Evolutionary conservation across 2,888 invertebrate species (phyloP).

Genomic region (Osmoderma eremita): DNA sequence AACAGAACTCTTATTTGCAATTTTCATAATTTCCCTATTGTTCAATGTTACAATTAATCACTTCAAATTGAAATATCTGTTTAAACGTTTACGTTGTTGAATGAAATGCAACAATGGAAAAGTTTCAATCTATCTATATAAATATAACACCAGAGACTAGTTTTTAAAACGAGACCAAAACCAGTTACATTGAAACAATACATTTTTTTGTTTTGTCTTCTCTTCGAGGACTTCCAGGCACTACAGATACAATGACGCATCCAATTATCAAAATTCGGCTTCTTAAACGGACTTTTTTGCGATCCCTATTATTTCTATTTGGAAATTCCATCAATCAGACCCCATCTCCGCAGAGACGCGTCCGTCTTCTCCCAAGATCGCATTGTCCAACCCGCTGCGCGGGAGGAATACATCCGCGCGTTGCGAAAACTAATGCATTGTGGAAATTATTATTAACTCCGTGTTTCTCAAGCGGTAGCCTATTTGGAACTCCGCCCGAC

Average conservation of each 20-base stretch:
- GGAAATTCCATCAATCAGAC: neutral
- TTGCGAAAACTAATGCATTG: constrained; percentile 24
- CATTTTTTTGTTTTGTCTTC: constrained; percentile 30
- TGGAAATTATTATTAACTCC: constrained; percentile 33
- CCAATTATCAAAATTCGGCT: constrained; percentile 18
- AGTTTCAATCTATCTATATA: no score
- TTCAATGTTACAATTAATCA: no score
- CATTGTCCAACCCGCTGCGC: neutral
- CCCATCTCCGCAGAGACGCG: neutral
- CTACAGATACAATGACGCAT: constrained; percentile 30
- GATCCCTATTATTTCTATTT: neutral
- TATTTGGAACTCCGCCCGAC: constrained; percentile 34
- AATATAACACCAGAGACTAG: no score
- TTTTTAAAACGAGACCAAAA: constrained; percentile 5
- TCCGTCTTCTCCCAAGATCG: neutral
- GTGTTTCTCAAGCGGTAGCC: constrained; percentile 28
- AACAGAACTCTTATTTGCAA: no score
- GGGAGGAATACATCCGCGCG: neutral
- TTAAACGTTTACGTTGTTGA: no score
- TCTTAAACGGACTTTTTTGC: constrained; percentile 16
- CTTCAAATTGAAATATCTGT: no score
- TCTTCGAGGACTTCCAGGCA: constrained; percentile 1
- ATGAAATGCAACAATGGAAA: no score
- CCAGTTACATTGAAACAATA: constrained; percentile 8
- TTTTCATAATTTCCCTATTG: no score